Evolutionary conservation across 2,797 vertebrate genomes (phyloP).

Genomic region (Lutjanus campechanus): DNA sequence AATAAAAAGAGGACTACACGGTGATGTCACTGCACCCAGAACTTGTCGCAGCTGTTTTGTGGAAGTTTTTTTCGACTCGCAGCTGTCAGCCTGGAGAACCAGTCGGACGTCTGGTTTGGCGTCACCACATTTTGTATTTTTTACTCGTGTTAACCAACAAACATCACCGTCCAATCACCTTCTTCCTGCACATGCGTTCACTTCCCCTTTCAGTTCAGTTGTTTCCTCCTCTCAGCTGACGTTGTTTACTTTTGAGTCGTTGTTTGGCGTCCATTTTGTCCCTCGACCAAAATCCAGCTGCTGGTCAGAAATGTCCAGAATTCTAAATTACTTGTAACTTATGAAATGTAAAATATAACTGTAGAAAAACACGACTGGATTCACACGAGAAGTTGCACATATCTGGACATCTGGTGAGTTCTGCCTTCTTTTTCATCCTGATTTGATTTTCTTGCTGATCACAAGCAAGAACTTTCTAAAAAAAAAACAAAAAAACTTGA

Average conservation of each 20-base stretch:
- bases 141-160: neutral
- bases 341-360: constrained; percentile 19
- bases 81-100: neutral
- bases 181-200: neutral
- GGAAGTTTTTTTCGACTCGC: neutral
- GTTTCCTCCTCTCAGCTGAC: neutral
- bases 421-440: neutral
- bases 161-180: constrained; percentile 24
- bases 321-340: constrained; percentile 4
- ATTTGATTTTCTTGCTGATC: neutral
- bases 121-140: neutral
- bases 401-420: neutral
- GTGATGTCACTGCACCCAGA: constrained; percentile 37
- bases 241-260: neutral
- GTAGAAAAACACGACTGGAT: constrained; percentile 19
- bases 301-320: neutral
- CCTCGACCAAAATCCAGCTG: neutral
- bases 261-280: neutral
- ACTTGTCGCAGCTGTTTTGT: constrained; percentile 4
- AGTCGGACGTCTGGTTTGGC: neutral
- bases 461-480: neutral
- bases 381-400: constrained; percentile 31
- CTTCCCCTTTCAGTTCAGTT: neutral
- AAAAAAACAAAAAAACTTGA: neutral
- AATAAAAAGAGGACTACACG: constrained; percentile 22